Evolutionary conservation across 2,888 invertebrate species (phyloP).

Genomic region (Liposcelis brunnea): DNA sequence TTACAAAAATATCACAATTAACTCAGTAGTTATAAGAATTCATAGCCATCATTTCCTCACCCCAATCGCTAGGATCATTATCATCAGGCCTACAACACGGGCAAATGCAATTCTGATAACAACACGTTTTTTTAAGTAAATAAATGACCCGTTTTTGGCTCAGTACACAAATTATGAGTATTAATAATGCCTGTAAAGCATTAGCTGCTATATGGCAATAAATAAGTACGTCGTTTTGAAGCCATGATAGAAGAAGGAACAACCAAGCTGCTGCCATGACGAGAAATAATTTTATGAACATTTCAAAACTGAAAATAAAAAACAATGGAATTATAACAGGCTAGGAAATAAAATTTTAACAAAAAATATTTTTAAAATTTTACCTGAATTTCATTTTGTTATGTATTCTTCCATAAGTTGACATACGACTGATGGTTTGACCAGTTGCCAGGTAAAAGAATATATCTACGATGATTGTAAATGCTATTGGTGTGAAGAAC

Average conservation of each 20-base stretch:
- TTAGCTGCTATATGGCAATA: slow-evolving; percentile 62
- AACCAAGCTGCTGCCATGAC: slow-evolving; percentile 63
- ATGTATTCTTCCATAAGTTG: slow-evolving; percentile 70
- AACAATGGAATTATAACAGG: slow-evolving; percentile 8
- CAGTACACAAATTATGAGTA: slow-evolving; percentile 60
- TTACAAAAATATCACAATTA: too few species aligned
- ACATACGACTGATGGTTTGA: slow-evolving; percentile 60
- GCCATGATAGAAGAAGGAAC: slow-evolving; percentile 57
- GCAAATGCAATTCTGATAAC: slow-evolving; percentile 38
- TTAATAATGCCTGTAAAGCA: slow-evolving; percentile 52
- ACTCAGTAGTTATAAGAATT: slow-evolving; percentile 42
- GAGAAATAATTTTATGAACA: slow-evolving; percentile 55
- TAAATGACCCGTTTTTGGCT: slow-evolving; percentile 65
- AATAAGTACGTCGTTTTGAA: slow-evolving; percentile 50
- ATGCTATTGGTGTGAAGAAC: slow-evolving; percentile 66
- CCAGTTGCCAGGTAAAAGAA: slow-evolving; percentile 66
- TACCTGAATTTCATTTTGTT: slow-evolving; percentile 73
- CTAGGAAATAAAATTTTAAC: slow-evolving; percentile 7
- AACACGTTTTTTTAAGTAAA: slow-evolving; percentile 61
- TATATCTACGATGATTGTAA: slow-evolving; percentile 57
- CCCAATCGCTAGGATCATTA: slow-evolving; percentile 46
- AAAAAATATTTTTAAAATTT: slow-evolving; percentile 16
- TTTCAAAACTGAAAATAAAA: slow-evolving; percentile 48
- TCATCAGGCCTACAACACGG: slow-evolving; percentile 35
- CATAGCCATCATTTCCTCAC: slow-evolving; percentile 78